Conservation (phyloP, 2,888 invertebrate species). For the Diadegma fenestrale region DNA sequence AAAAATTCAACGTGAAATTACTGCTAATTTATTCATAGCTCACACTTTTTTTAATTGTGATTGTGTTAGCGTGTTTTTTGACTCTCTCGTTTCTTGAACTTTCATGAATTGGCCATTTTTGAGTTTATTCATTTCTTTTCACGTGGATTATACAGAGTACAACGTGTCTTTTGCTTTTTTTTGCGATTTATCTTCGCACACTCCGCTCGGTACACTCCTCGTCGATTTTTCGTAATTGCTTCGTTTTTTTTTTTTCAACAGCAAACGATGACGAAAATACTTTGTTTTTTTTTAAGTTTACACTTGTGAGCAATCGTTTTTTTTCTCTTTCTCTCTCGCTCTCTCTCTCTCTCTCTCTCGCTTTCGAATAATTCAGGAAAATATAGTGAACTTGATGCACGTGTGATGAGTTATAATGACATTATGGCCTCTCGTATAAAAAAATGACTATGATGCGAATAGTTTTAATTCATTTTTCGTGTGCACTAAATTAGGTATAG, state of each 20-base stretch:
- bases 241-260: slow-evolving; percentile 7
- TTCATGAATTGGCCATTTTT: slow-evolving; percentile 58
- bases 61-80: slow-evolving; percentile 64
- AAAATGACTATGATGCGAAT: slow-evolving; percentile 70
- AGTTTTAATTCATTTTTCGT: slow-evolving; percentile 48
- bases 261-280: slow-evolving; percentile 37
- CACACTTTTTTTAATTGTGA: slow-evolving; percentile 62
- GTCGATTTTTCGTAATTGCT: slow-evolving; percentile 12
- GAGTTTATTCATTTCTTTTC: slow-evolving; percentile 13
- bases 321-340: slow-evolving; percentile 20
- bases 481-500: slow-evolving; percentile 76
- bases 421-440: slow-evolving; percentile 61
- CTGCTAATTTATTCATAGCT: slow-evolving; percentile 55
- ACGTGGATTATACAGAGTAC: slow-evolving; percentile 39
- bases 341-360: slow-evolving; percentile 13
- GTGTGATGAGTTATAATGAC: slow-evolving; percentile 63
- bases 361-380: slow-evolving; percentile 51
- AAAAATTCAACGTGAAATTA: slow-evolving; percentile 53
- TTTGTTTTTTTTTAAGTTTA: slow-evolving; percentile 11
- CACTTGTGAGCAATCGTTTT: slow-evolving; percentile 42
- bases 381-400: slow-evolving; percentile 55
- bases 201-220: slow-evolving; percentile 19
- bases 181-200: slow-evolving; percentile 26
- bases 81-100: slow-evolving; percentile 61
- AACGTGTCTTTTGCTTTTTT: slow-evolving; percentile 38